Conservation (phyloP, 2,888 invertebrate genomes). For the Tricholauxania praeusta region DNA sequence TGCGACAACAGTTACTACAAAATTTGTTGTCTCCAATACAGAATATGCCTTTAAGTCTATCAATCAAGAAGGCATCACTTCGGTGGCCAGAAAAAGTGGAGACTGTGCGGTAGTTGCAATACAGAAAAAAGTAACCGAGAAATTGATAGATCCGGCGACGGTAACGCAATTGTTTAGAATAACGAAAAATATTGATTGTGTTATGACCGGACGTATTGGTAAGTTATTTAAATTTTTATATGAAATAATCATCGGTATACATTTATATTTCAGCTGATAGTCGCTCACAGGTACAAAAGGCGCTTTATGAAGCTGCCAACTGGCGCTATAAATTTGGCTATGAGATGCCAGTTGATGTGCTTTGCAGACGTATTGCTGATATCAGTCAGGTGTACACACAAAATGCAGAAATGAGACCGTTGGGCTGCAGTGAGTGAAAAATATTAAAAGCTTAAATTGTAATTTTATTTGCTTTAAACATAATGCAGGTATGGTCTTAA, state of each 20-base stretch:
- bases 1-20: background rate
- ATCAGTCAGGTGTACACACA: slow-evolving; percentile 98
- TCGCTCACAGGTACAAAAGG: slow-evolving; percentile 95
- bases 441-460: background rate
- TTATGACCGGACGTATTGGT: slow-evolving; percentile 98
- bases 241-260: background rate
- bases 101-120: slow-evolving; percentile 98
- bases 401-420: slow-evolving; percentile 98
- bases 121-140: slow-evolving; percentile 98
- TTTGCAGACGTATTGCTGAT: slow-evolving; percentile 95
- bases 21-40: slow-evolving; percentile 55
- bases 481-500: slow-evolving; percentile 85
- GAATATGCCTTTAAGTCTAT: slow-evolving; percentile 99
- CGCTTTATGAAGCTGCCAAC: slow-evolving; percentile 96
- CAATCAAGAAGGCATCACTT: slow-evolving; percentile 97
- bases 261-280: slow-evolving; percentile 81
- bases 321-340: slow-evolving; percentile 97
- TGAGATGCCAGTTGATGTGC: slow-evolving; percentile 92
- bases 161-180: slow-evolving; percentile 93
- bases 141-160: slow-evolving; percentile 90
- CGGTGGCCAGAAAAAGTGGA: slow-evolving; percentile 93
- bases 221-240: slow-evolving; percentile 51
- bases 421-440: slow-evolving; percentile 81
- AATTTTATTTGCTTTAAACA: background rate
- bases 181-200: slow-evolving; percentile 90